Base-by-base conservation (phyloP, 2,888 invertebrate genomes). In the Oscheius sp. region DNA sequence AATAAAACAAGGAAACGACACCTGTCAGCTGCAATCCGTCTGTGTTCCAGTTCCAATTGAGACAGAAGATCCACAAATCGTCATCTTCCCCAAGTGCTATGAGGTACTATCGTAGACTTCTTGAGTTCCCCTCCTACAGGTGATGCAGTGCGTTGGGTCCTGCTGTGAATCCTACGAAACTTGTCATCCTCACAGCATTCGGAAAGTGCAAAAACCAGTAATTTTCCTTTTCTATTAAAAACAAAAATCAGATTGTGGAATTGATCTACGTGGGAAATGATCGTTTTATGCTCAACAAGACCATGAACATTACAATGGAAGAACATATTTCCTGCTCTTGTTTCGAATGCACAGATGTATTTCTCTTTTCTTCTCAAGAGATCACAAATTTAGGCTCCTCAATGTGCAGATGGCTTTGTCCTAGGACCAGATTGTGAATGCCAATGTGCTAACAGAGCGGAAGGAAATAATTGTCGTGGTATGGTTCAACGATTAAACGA, bases 281-380 rank as follows among this genome's bases (percentile, higher is more conserved):
- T 15, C 69, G 75, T 0, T 76, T 79, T 55, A 79, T 74, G 70
- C 55, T 79, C 45, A 75, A 77, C 37, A 68, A 69, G 55, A 79
- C 77, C 0, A 67, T 70, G 55, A 76, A 77, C 52, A 79, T 79
- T 31, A 73, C 74, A 0, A 77, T 79, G 77, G 79, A 77, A 58
- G 77, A 77, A 42, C 79, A 79, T 63, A 74, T 73, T 0, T 74
- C 75, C n/a, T 79, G 79, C 65, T 74, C 74, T 15, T 79, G 79
- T 39, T 71, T 71, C 25, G 72, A 76, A 46, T 79, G 79, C 58
- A 20, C 69, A 23, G 72, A 72, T 53, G 78, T 78, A 17, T 27
- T 52, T 27, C n/a, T n/a, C n/a, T n/a, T n/a, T n/a, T n/a, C n/a
- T n/a, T n/a, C n/a, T n/a, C n/a, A n/a, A n/a, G n/a, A n/a, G n/a